Percentiles rank a stretch among this genome's conserved stretches.
These are phyloP conservation scores for Elaeidobius kamerunicus DNA, from an alignment of 2,888 invertebrate genomes.

Conservation along the genomic window DNA sequence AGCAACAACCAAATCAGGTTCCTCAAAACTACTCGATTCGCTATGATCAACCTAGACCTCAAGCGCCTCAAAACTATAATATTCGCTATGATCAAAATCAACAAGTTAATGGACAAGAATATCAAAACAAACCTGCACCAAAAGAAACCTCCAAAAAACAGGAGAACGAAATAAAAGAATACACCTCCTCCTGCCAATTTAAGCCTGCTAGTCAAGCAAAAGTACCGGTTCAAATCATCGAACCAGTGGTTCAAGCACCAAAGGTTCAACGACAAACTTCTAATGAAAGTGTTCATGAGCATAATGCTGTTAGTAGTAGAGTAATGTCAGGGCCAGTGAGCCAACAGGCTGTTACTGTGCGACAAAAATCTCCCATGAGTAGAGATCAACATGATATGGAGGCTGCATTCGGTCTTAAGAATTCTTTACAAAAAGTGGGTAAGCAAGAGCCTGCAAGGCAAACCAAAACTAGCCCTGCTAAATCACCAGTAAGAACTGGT, in stretches of 20 bases:
- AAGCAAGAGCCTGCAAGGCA: conserved; percentile 22
- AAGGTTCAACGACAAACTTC: conserved; percentile 43
- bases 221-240: conserved; percentile 26
- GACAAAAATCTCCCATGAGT: conserved; percentile 54
- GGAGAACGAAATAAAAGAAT: conserved; percentile 30
- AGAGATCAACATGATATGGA: conserved; percentile 56
- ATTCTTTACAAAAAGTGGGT: conserved; percentile 55
- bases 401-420: conserved; percentile 54
- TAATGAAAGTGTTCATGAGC: conserved; percentile 48
- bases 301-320: conserved; percentile 62
- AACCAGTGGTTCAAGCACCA: conserved; percentile 33
- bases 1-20: conserved; percentile 9
- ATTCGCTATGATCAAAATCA: conserved; percentile 4
- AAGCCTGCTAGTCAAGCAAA: conserved; percentile 29
- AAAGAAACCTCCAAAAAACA: not conserved
- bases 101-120: not conserved
- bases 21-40: conserved; percentile 21
- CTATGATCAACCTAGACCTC: conserved; percentile 15
- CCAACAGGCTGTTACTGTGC: conserved; percentile 66
- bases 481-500: conserved; percentile 20
- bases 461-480: conserved; percentile 12
- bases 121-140: not conserved
- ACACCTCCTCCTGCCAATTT: conserved; percentile 38
- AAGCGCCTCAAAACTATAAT: conserved; percentile 10
- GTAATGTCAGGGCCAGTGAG: conserved; percentile 75